Base-by-base conservation (phyloP, 2,113 vertebrate species). In the Hippopotamus amphibius region DNA sequence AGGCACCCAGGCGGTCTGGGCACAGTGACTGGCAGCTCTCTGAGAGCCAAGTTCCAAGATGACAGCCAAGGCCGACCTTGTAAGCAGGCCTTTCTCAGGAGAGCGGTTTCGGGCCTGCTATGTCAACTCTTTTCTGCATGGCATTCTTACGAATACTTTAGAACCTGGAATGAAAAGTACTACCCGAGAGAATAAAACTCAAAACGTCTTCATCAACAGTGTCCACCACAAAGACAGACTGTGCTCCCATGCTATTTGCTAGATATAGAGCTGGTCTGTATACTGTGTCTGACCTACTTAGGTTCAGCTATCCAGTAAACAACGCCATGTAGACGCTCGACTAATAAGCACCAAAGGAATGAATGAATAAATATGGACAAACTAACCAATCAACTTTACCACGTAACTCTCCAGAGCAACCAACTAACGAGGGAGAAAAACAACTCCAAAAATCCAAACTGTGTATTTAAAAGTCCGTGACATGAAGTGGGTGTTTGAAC, bases 391-490 rank as follows among this genome's bases (percentile, higher is more conserved):
- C 59, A 55, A 63, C 63, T 28, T 24, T 12, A 46, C 13, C 37
- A 71, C 46, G 79, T 84, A 46, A 63, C 26, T 93, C 69, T 77
- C 43, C 59, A 21, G 41, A 68, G 84, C 15, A 83, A 26, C n/a
- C 61, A 87, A 46, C 61, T 48, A 59, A 46, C 59, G 61, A 57
- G 41, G 33, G 22, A 41, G 37, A n/a, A 66, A 72, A 61, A 6
- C 14, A 33, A 17, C 61, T 77, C 59, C 82, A 33, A 48, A 76
- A 93, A 71, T 26, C 37, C 21, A 21, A 65, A 69, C 50, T 21
- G 46, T 81, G 3, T 74, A 61, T 71, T 90, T 92, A 68, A 96
- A 96, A 84, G 33, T 13, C 68, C 72, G 53, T 19, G 59, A 76
- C 22, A 43, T 15, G 84, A 80, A 81, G 76, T 41, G 69, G 81